A percentile compares a stretch with the other conserved stretches of the same genome.
These are phyloP conservation scores for Sorex araneus DNA, from an alignment of 2,113 vertebrate genomes.

Conservation along the genomic window DNA sequence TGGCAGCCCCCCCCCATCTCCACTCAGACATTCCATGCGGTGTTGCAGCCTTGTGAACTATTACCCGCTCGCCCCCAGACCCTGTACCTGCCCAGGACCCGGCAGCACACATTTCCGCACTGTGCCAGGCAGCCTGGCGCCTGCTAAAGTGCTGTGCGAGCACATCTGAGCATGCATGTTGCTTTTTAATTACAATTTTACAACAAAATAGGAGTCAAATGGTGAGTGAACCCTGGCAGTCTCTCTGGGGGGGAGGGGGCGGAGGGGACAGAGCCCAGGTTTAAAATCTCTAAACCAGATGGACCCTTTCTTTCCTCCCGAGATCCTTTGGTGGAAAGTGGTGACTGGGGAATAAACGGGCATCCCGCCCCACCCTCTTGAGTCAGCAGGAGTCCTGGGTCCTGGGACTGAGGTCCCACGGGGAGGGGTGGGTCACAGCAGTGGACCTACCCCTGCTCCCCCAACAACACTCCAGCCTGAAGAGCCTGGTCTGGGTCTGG, in stretches of 20 bases:
- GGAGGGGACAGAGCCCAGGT: background rate
- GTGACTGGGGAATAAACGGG: background rate
- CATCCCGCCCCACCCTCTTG: background rate
- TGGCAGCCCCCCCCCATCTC: background rate
- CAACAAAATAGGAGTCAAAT: slow-evolving; percentile 24
- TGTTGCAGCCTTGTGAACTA: background rate
- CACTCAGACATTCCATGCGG: background rate
- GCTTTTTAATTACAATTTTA: slow-evolving; percentile 71
- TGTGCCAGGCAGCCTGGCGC: background rate
- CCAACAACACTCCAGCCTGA: background rate
- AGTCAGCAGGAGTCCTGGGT: background rate
- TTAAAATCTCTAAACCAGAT: slow-evolving; percentile 53
- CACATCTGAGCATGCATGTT: background rate
- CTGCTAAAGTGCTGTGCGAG: background rate
- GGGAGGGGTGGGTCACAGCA: background rate
- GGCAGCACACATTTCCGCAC: background rate
- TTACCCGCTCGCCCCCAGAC: background rate
- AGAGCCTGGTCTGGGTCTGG: background rate
- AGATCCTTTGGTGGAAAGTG: slow-evolving; percentile 18
- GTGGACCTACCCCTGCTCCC: background rate
- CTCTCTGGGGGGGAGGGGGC: slow-evolving; percentile 12
- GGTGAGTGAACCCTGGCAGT: background rate
- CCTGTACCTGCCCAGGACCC: background rate
- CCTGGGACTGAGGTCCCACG: background rate
- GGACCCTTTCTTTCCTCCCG: background rate